Conservation (phyloP, 2,888 invertebrate genomes). For the Lamellibrachia satsuma region DNA sequence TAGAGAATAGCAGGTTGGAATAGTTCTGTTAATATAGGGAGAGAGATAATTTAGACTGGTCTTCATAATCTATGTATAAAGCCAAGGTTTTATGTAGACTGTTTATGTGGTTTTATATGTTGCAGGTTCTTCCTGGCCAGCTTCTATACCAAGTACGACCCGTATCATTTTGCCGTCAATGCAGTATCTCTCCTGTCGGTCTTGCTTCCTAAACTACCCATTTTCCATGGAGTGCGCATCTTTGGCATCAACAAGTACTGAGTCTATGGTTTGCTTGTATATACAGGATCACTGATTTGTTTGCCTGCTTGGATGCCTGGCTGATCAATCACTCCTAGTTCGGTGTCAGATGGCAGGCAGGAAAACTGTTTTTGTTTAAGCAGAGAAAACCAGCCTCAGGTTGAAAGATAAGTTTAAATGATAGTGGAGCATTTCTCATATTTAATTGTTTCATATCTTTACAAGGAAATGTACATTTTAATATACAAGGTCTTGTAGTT, state of each 20-base stretch:
- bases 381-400: neutral
- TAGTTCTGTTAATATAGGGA: neutral
- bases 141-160: conserved; percentile 65
- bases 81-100: neutral
- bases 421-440: conserved; percentile 9
- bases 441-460: conserved; percentile 5
- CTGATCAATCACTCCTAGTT: neutral
- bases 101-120: neutral
- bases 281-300: neutral
- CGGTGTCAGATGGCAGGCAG: neutral
- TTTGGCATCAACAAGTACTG: conserved; percentile 66
- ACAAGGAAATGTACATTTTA: neutral
- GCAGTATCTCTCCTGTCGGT: conserved; percentile 56
- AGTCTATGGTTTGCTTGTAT: conserved; percentile 23
- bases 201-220: conserved; percentile 61
- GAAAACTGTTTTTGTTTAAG: neutral
- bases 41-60: neutral
- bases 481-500: neutral
- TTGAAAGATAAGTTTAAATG: neutral
- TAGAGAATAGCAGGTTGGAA: too few relatives aligned
- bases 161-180: conserved; percentile 61
- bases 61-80: neutral
- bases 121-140: conserved; percentile 65
- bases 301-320: neutral
- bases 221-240: conserved; percentile 61